Conservation (phyloP, 2,113 vertebrate genomes). For the Amblyopsis rosae region DNA sequence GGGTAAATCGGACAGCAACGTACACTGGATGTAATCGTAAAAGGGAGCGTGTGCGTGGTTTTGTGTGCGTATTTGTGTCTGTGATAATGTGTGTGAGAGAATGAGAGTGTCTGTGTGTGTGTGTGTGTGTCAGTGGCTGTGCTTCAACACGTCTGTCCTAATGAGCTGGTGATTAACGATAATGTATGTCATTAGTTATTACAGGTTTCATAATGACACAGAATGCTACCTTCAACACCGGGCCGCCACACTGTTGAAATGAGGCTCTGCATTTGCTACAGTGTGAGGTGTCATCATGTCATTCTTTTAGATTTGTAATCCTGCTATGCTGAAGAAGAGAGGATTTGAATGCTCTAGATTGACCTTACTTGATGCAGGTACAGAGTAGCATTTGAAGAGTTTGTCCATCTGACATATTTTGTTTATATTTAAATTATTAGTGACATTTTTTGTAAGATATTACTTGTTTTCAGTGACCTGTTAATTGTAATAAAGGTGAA, state of each 20-base stretch:
- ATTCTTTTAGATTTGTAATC: constrained; percentile 1
- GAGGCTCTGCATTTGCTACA: too few relatives aligned
- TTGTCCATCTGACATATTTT: too few relatives aligned
- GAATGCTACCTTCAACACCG: constrained; percentile 25
- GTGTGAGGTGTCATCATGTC: background rate
- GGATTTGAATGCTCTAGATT: background rate
- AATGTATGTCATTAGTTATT: constrained; percentile 71
- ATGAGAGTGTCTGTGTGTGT: background rate
- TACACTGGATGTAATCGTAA: background rate
- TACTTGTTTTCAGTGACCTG: too few relatives aligned
- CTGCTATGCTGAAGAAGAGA: constrained; percentile 38
- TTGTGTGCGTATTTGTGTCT: background rate
- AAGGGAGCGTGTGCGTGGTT: too few relatives aligned
- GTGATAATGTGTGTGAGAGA: constrained; percentile 16
- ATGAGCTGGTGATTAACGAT: constrained; percentile 70
- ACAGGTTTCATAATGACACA: constrained; percentile 58
- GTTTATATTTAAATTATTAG: too few relatives aligned
- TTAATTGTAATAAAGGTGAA: too few relatives aligned
- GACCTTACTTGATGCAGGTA: too few relatives aligned
- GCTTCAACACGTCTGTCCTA: constrained; percentile 50
- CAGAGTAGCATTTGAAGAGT: too few relatives aligned
- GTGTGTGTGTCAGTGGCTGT: constrained; percentile 13
- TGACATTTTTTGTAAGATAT: too few relatives aligned
- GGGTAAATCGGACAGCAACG: background rate
- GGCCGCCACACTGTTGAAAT: constrained; percentile 4